Base-by-base conservation (phyloP, 2,113 vertebrate species). In the Etheostoma spectabile region DNA sequence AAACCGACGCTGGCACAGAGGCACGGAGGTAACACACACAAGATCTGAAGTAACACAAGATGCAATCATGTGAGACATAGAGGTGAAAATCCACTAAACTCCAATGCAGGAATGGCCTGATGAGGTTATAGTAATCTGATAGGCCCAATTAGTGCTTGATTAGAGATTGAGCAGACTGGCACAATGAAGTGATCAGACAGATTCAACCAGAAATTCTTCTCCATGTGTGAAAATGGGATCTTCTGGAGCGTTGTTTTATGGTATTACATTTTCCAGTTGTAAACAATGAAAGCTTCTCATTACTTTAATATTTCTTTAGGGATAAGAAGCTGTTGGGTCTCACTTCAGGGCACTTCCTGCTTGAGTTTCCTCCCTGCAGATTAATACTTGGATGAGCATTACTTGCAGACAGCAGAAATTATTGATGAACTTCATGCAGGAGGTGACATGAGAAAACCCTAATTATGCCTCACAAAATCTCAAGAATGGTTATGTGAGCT, bases 371-470 rank as follows among this genome's bases (percentile, higher is more conserved):
- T 80, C 83, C 80, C 85, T 75, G 80, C 79, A 85, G 90, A 80
- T 92, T 79, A 87, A 92, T 88, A 89, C 83, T 89, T 59, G 80
- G 90, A 91, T 93, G 91, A 93, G 85, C 86, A 86, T 83, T 89
- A 93, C 93, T 91, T 93, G 70, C 76, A n/a, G n/a, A n/a, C n/a
- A n/a, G 82, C 88, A 89, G 90, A 94, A 95, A 83, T 83, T 87
- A 89, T 91, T 77, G 57, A 77, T 78, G 92, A 91, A 88, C 91
- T 82, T 85, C 65, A 6, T 77, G 79, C 48, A 21, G 56, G 82
- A 86, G 75, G 64, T 74, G 70, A 46, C n/a, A n/a, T n/a, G n/a
- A n/a, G n/a, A n/a, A n/a, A n/a, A n/a, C n/a, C n/a, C n/a, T n/a
- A n/a, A n/a, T n/a, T n/a, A n/a, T n/a, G n/a, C n/a, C 84, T 75